phyloP scores from a whole-genome alignment of 2,797 vertebrate genomes.

The Oophaga sylvatica region DNA sequence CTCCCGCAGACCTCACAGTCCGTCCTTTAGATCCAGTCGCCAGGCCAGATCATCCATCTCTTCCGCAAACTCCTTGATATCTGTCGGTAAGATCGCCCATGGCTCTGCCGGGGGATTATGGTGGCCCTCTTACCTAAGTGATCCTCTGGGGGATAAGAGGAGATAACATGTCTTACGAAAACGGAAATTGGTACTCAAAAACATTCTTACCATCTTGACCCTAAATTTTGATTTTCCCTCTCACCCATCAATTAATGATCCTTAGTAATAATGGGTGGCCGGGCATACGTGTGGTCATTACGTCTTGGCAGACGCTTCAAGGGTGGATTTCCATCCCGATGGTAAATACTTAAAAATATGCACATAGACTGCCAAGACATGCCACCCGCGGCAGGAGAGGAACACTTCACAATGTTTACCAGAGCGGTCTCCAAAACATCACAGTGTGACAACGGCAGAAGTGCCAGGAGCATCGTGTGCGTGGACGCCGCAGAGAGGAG shows the following conservation, averaged over 20 bases:
- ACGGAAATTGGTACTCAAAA: too few relatives aligned
- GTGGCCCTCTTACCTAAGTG: background rate
- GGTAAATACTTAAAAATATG: slow-evolving; percentile 22
- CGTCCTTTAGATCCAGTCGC: slow-evolving; percentile 79
- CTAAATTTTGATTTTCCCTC: too few relatives aligned
- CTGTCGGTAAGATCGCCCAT: slow-evolving; percentile 82
- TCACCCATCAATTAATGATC: background rate
- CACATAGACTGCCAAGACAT: background rate
- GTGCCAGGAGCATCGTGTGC: background rate
- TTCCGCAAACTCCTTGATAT: slow-evolving; percentile 82
- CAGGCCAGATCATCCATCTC: slow-evolving; percentile 74
- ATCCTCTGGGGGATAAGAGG: background rate
- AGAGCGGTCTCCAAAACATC: slow-evolving; percentile 27
- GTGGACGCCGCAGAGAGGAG: background rate
- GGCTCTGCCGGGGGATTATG: background rate
- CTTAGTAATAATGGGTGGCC: background rate
- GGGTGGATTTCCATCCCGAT: background rate
- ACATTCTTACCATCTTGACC: too few relatives aligned
- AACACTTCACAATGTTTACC: slow-evolving; percentile 36
- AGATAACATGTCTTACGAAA: too few relatives aligned
- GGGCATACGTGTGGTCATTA: background rate
- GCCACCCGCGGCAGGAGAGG: background rate
- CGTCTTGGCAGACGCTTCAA: background rate
- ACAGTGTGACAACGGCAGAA: background rate
- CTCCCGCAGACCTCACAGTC: slow-evolving; percentile 83